phyloP scores from a whole-genome alignment of 2,797 vertebrate genomes.

The Rhadinocentrus ornatus region DNA sequence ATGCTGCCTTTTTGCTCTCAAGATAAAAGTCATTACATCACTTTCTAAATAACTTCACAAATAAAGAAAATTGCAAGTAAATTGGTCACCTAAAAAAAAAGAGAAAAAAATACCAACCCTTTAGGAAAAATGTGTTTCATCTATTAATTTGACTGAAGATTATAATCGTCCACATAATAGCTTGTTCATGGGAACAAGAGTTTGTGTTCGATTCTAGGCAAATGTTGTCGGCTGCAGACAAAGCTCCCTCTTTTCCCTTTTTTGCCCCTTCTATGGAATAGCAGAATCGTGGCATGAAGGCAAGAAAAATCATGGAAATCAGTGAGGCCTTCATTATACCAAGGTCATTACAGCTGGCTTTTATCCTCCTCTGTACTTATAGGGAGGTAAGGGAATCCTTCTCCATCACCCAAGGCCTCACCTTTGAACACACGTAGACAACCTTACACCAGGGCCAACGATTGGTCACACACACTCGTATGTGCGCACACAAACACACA shows the following conservation, averaged over 20 bases:
- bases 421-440: slow-evolving; percentile 79
- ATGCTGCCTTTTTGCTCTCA: slow-evolving; percentile 75
- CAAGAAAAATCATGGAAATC: slow-evolving; percentile 80
- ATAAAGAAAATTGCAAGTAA: slow-evolving; percentile 81
- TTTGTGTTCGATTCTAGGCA: slow-evolving; percentile 67
- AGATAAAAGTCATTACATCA: slow-evolving; percentile 85
- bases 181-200: slow-evolving; percentile 77
- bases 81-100: slow-evolving; percentile 77
- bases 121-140: slow-evolving; percentile 82
- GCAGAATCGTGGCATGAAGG: slow-evolving; percentile 64
- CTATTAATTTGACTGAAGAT: slow-evolving; percentile 80
- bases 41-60: slow-evolving; percentile 79
- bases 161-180: slow-evolving; percentile 77
- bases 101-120: slow-evolving; percentile 45
- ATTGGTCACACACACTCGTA: slow-evolving; percentile 27
- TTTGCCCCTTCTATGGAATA: slow-evolving; percentile 58
- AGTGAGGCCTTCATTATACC: slow-evolving; percentile 78
- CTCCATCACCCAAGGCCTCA: slow-evolving; percentile 83
- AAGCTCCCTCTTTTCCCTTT: slow-evolving; percentile 57
- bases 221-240: slow-evolving; percentile 68
- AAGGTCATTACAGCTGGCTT: slow-evolving; percentile 77
- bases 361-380: slow-evolving; percentile 77
- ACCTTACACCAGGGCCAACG: slow-evolving; percentile 44
- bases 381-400: slow-evolving; percentile 79
- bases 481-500: slow-evolving; percentile 50